A percentile compares a stretch with the other conserved stretches of the same genome.
These are phyloP conservation scores for Eilema griseolum DNA, from an alignment of 2,888 invertebrate genomes.

Conservation along the genomic window DNA sequence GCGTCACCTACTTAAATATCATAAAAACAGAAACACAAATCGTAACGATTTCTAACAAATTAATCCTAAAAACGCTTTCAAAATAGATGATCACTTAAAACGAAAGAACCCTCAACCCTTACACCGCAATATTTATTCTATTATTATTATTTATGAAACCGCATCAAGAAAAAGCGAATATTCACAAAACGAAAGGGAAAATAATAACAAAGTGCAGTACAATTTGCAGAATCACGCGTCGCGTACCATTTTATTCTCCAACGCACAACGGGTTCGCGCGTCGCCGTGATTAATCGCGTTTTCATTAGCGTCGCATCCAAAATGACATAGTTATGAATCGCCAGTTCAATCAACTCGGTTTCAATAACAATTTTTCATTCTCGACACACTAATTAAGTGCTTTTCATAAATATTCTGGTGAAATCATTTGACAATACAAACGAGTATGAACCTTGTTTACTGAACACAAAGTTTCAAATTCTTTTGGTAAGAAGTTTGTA, in stretches of 20 bases:
- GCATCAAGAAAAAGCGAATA: conserved; percentile 38
- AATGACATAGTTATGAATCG: conserved; percentile 85
- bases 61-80: conserved; percentile 17
- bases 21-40: background rate
- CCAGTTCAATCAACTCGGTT: conserved; percentile 84
- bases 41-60: background rate
- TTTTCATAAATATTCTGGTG: conserved; percentile 81
- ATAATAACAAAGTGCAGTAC: conserved; percentile 59
- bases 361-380: conserved; percentile 87
- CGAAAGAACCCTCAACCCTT: conserved; percentile 39
- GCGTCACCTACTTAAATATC: background rate
- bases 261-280: conserved; percentile 54
- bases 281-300: conserved; percentile 77
- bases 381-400: conserved; percentile 86
- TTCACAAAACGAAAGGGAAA: conserved; percentile 42
- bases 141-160: conserved; percentile 39
- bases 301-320: conserved; percentile 82
- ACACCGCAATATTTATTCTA: conserved; percentile 35
- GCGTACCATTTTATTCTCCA: conserved; percentile 66
- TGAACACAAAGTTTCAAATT: conserved; percentile 55
- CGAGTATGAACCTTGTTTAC: conserved; percentile 62
- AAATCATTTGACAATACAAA: conserved; percentile 41
- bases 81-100: conserved; percentile 35
- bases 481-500: conserved; percentile 57
- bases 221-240: conserved; percentile 72